A percentile compares a stretch with the other conserved stretches of the same genome.
Conservation (phyloP, 2,888 invertebrate genomes). For the Beris chalybata region DNA sequence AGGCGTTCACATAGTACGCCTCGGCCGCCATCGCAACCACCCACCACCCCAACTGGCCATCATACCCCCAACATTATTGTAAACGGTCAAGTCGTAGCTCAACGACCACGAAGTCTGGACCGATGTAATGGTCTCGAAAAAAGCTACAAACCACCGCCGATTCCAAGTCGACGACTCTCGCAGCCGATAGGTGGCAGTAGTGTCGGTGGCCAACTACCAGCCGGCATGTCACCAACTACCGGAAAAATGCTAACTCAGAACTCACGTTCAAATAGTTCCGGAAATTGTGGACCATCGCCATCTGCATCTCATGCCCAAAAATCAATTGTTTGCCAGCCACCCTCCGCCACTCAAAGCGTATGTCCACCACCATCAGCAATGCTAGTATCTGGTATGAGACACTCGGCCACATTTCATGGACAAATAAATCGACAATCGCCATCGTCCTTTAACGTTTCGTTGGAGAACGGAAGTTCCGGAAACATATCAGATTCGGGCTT, state of each 20-base stretch:
- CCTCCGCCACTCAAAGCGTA: not conserved
- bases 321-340: constrained; percentile 14
- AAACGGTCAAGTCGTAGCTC: constrained; percentile 40
- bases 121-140: constrained; percentile 49
- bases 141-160: constrained; percentile 50
- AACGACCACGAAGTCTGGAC: constrained; percentile 54
- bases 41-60: constrained; percentile 22
- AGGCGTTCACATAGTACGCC: constrained; percentile 55
- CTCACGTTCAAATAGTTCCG: constrained; percentile 37
- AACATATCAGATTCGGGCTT: constrained; percentile 35
- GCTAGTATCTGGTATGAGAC: constrained; percentile 48
- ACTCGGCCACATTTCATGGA: constrained; percentile 54
- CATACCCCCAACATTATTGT: constrained; percentile 33
- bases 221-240: constrained; percentile 17
- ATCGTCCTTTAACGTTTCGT: constrained; percentile 27
- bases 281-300: constrained; percentile 38
- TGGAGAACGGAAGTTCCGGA: constrained; percentile 34
- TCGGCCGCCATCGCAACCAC: constrained; percentile 43
- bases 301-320: constrained; percentile 30
- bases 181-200: constrained; percentile 33
- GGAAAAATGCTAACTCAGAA: constrained; percentile 31
- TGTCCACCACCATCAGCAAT: not conserved
- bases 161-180: constrained; percentile 48
- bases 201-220: constrained; percentile 12
- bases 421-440: constrained; percentile 43